Evolutionary conservation across 2,888 invertebrate genomes (phyloP).

Genomic region (Cerastoderma edule): DNA sequence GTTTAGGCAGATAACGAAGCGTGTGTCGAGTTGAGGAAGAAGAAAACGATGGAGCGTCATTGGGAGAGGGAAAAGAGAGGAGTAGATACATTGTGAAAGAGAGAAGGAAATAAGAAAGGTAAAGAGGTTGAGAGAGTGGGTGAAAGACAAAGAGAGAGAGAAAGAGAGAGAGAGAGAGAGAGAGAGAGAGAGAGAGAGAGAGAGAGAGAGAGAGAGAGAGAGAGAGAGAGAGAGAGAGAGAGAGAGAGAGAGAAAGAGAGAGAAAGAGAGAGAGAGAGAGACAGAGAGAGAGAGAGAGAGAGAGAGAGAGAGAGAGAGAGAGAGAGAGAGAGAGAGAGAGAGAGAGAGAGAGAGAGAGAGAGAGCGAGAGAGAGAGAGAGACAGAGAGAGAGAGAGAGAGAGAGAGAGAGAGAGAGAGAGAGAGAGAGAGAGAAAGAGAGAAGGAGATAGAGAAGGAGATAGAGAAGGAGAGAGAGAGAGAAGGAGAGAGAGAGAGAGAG

Average conservation of each 20-base stretch:
- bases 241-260: slow-evolving; percentile 20
- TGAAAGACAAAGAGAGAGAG: slow-evolving; percentile 8
- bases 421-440: not conserved
- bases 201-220: slow-evolving; percentile 1
- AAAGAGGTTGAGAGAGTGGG: slow-evolving; percentile 21
- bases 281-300: slow-evolving; percentile 11
- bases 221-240: slow-evolving; percentile 12
- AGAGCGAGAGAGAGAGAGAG: not conserved
- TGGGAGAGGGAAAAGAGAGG: slow-evolving; percentile 10
- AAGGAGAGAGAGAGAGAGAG: not conserved
- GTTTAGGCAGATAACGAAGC: too few species aligned
- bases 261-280: slow-evolving; percentile 23
- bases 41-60: too few species aligned
- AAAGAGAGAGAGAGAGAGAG: slow-evolving; percentile 10
- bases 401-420: not conserved
- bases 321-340: slow-evolving; percentile 11
- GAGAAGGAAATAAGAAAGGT: not conserved
- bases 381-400: not conserved
- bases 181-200: not conserved
- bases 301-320: slow-evolving; percentile 1
- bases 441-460: not conserved
- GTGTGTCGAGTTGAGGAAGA: too few species aligned
- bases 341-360: not conserved
- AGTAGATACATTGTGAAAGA: not conserved
- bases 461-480: not conserved